Percentiles rank a stretch among this genome's conserved stretches.
These are phyloP conservation scores for Belonocnema kinseyi DNA, from an alignment of 1,140 invertebrate genomes.

Conservation along the genomic window DNA sequence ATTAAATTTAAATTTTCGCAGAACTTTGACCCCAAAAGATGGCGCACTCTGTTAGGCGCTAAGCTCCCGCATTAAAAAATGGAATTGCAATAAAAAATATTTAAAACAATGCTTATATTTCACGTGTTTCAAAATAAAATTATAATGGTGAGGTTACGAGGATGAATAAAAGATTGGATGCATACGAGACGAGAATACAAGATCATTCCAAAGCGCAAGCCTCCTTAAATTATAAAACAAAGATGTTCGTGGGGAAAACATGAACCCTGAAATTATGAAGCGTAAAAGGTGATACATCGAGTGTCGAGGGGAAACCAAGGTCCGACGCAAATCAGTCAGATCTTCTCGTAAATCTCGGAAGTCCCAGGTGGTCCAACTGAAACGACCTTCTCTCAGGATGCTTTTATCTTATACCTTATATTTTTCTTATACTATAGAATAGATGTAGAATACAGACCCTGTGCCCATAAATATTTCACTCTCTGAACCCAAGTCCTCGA, in stretches of 20 bases:
- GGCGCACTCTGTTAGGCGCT: too few species aligned
- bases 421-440: too few species aligned
- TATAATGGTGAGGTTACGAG: not conserved
- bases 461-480: conserved; percentile 1
- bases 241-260: not conserved
- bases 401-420: not conserved
- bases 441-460: not conserved
- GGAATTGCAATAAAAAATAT: too few species aligned
- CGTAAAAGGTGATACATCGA: conserved; percentile 1
- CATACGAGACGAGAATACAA: not conserved
- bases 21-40: too few species aligned
- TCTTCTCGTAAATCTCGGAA: conserved; percentile 20
- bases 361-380: conserved; percentile 4
- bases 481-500: not conserved
- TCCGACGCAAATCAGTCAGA: conserved; percentile 27
- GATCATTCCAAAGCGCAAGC: not conserved
- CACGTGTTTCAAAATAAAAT: not conserved
- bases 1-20: too few species aligned
- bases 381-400: not conserved
- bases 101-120: not conserved
- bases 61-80: too few species aligned
- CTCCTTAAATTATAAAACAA: conserved; percentile 12
- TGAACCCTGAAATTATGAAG: conserved; percentile 17
- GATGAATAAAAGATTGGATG: not conserved
- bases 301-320: conserved; percentile 5